Base-by-base conservation (phyloP, 2,888 invertebrate genomes). In the Alitta virens region DNA sequence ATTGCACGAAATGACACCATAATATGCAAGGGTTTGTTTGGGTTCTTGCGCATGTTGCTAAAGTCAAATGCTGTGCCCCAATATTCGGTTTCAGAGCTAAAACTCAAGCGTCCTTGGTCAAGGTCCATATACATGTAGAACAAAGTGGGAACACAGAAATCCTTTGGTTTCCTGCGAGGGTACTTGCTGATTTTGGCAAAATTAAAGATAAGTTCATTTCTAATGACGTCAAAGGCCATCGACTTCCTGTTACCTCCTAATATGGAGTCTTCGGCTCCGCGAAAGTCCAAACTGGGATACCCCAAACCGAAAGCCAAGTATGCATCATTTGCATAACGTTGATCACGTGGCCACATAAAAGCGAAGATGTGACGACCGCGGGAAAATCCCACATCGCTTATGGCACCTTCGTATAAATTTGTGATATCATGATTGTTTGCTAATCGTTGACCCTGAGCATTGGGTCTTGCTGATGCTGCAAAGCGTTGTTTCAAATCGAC, bases 91-190 rank as follows among this genome's bases (percentile, higher is more conserved):
- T 46, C 18, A 46, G 46, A 18, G 18, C 46, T n/a, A 16, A 46
- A 46, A 46, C 46, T 46, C n/a, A 46, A 21, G n/a, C 21, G n/a
- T 3, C 46, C 46, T 18, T 21, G 9, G 21, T 46, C 46, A 5
- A 46, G 46, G 21, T 46, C 46, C 46, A 46, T 46, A 16, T 46
- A 46, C 46, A 46, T 46, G 46, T 46, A 46, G 46, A 46, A 46
- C 46, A 46, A 46, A 46, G 46, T 46, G 5, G 46, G 46, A 12
- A 46, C 46, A 46, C 46, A 46, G 21, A 46, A 46, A 16, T 46
- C 18, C 7, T n/a, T 18, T 5, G 46, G n/a, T 21, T 21, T n/a
- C n/a, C 21, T 46, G 5, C 46, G 5, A 12, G 46, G 46, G 21
- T 46, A 46, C 3, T 5, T 16, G n/a, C 21, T 21, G 21, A 46